These are phyloP conservation scores for Cheilosia variabilis DNA, from an alignment of 2,888 invertebrate genomes.

Conservation along the genomic window DNA sequence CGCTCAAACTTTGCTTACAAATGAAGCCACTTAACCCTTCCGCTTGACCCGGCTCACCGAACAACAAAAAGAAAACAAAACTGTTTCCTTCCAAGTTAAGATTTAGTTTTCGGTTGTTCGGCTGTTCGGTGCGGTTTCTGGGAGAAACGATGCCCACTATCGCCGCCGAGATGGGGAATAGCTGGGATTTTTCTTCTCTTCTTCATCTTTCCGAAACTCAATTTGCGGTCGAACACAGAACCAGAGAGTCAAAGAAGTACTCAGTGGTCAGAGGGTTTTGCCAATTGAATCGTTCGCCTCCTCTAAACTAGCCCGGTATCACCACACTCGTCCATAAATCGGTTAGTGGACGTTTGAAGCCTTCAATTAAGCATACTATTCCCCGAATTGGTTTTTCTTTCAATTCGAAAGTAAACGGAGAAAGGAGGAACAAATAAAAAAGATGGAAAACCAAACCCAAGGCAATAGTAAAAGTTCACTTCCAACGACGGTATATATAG, in stretches of 20 bases:
- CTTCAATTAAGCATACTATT: slow-evolving; percentile 61
- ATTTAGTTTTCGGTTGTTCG: slow-evolving; percentile 19
- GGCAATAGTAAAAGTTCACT: slow-evolving; percentile 31
- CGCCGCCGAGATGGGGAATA: neutral
- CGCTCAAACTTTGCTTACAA: slow-evolving; percentile 49
- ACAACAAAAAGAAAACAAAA: slow-evolving; percentile 36
- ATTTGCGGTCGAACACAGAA: slow-evolving; percentile 67
- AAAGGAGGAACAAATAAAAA: slow-evolving; percentile 11
- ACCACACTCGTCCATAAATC: slow-evolving; percentile 50
- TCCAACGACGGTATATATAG: slow-evolving; percentile 8
- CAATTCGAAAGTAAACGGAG: slow-evolving; percentile 52
- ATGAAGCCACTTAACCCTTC: slow-evolving; percentile 68
- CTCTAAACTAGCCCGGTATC: slow-evolving; percentile 1
- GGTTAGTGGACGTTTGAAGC: slow-evolving; percentile 63
- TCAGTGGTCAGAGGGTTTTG: slow-evolving; percentile 59
- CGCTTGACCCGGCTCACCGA: slow-evolving; percentile 48
- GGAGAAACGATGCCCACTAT: neutral
- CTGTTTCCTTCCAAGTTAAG: slow-evolving; percentile 50
- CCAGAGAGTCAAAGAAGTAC: slow-evolving; percentile 32
- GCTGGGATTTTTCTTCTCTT: slow-evolving; percentile 21
- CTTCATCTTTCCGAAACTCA: slow-evolving; percentile 49
- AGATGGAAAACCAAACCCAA: slow-evolving; percentile 20
- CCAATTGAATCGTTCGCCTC: slow-evolving; percentile 47
- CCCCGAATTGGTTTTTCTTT: slow-evolving; percentile 45
- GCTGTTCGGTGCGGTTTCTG: slow-evolving; percentile 9